phyloP scores from a whole-genome alignment of 2,797 vertebrate genomes.

The Anniella stebbinsi region DNA sequence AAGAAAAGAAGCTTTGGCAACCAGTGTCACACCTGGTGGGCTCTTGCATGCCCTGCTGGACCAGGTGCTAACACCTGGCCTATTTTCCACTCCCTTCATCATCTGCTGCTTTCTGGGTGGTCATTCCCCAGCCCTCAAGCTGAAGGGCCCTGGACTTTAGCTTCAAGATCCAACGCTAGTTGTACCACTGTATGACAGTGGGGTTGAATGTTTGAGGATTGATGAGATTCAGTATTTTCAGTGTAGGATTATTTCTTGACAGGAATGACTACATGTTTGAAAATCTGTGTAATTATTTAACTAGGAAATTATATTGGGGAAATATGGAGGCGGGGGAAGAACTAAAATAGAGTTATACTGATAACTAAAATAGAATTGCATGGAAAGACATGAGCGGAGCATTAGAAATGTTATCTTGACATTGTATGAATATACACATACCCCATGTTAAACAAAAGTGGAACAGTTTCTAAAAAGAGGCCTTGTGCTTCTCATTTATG shows the following conservation, averaged over 20 bases:
- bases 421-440: neutral
- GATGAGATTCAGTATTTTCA: neutral
- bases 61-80: too few species aligned
- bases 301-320: conserved; percentile 12
- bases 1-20: too few species aligned
- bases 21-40: too few species aligned
- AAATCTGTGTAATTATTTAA: conserved; percentile 18
- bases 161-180: too few species aligned
- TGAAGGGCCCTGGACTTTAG: too few species aligned
- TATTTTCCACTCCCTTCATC: too few species aligned
- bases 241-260: neutral
- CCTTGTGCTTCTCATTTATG: neutral
- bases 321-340: neutral
- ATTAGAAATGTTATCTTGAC: neutral
- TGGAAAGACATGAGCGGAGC: neutral
- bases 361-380: neutral
- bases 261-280: neutral
- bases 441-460: neutral
- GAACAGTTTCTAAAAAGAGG: neutral
- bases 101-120: too few species aligned
- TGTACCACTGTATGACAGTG: neutral
- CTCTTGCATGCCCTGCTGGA: too few species aligned
- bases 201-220: neutral
- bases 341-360: neutral
- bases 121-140: too few species aligned